Evolutionary conservation across 2,888 invertebrate genomes (phyloP), one percentile per base, ranked within the genome.

Genomic region (Hypercompe scribonia): DNA sequence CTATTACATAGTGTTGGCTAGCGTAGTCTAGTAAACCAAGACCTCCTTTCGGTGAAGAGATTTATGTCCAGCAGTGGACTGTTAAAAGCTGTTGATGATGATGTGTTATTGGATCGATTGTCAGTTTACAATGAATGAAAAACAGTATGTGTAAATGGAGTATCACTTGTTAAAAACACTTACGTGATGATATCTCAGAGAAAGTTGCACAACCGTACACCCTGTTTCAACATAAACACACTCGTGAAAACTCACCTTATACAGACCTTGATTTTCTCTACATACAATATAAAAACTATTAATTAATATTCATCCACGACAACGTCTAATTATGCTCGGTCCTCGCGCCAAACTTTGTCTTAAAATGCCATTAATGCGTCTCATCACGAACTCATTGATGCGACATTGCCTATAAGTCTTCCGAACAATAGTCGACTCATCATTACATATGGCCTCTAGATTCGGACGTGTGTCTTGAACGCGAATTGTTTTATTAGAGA

Each of bases 361-460:
- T 91, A 91, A 76, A 79, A 70, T 71, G 79, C 82, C 83, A 93
- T 94, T 94, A 90, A 84, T 78, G 39, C 77, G 78, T 81, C 82
- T 42, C 70, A 84, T 87, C 94, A 95, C 94, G 94, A 76, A 88
- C 76, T 85, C 87, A 91, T 91, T 90, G 88, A 81, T 82, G 78
- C 80, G 85, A 85, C 89, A 89, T 90, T 88, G 89, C 87, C 90
- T 87, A 93, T 93, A 92, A 90, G 89, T 92, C 91, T 90, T 81
- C 73, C 68, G 78, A 83, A 93, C 94, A 93, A 94, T 93, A 87
- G 90, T 80, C 81, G 88, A 88, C 87, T 86, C 89, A 87, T 92
- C 91, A 92, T 93, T 92, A 91, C 89, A 89, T 90, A 91, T 91
- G 94, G 93, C 94, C 94, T 93, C 93, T 85, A 88, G 86, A 79